A percentile compares a stretch with the other conserved stretches of the same genome.
Evolutionary conservation across 1,140 invertebrate species (phyloP).

Genomic region (Panagrolaimus sp.): DNA sequence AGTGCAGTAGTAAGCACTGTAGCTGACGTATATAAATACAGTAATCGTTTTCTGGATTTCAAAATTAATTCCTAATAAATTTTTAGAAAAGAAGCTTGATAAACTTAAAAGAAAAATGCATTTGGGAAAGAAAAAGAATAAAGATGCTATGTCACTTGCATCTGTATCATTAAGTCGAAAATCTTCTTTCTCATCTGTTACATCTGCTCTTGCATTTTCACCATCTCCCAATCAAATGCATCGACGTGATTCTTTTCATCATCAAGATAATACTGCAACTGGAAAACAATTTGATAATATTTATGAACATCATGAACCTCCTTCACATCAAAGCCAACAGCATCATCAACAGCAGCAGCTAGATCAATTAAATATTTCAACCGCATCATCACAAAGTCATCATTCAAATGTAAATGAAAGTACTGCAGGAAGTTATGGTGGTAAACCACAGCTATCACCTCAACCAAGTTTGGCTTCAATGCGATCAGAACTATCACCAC

Average conservation of each 20-base stretch:
- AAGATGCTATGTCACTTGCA: slow-evolving; percentile 31
- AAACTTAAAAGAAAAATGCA: slow-evolving; percentile 39
- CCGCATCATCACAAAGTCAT: neutral
- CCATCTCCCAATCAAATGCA: slow-evolving; percentile 26
- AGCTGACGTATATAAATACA: no score
- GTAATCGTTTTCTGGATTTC: no score
- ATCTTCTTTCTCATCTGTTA: slow-evolving; percentile 12
- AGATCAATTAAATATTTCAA: neutral
- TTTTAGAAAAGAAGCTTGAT: slow-evolving; percentile 24
- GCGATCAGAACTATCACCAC: neutral
- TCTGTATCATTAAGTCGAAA: slow-evolving; percentile 24
- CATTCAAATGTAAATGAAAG: neutral
- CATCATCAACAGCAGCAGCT: no score
- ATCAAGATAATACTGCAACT: no score
- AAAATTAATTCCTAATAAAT: no score
- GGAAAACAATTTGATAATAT: slow-evolving; percentile 5
- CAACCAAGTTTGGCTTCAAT: neutral
- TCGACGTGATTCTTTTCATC: neutral
- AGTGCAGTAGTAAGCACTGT: no score
- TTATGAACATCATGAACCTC: neutral
- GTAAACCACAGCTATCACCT: neutral
- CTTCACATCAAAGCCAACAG: neutral
- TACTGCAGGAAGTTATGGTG: neutral
- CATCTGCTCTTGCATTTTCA: slow-evolving; percentile 35
- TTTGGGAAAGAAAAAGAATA: slow-evolving; percentile 16